phyloP scores from a whole-genome alignment of 2,113 vertebrate species.

The Periophthalmodon schlosseri region DNA sequence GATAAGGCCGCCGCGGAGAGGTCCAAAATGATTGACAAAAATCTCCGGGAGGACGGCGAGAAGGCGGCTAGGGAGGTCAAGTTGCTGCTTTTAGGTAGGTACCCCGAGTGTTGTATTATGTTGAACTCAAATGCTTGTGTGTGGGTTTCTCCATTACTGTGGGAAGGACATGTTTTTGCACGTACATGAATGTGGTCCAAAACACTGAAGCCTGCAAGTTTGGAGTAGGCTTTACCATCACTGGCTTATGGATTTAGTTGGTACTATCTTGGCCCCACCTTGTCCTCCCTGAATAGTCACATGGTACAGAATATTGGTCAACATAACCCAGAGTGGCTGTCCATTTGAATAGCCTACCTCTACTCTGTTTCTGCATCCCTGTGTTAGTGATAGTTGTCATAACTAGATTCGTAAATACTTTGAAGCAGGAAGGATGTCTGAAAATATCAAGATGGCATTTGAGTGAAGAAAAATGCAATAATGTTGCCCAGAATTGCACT shows the following conservation, averaged over 20 bases:
- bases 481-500: not conserved
- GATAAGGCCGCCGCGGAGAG: conserved; percentile 94
- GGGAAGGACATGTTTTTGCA: not conserved
- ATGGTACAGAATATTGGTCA: not conserved
- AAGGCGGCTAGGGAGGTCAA: conserved; percentile 95
- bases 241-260: not conserved
- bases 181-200: not conserved
- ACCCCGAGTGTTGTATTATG: not conserved
- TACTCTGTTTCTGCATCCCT: not conserved
- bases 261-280: conserved; percentile 4
- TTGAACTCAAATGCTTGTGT: not conserved
- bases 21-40: conserved; percentile 97
- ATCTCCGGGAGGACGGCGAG: conserved; percentile 93
- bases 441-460: conserved; percentile 4
- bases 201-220: not conserved
- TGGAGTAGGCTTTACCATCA: not conserved
- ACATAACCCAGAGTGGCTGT: not conserved
- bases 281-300: conserved; percentile 4
- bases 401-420: not conserved
- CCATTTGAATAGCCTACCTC: not conserved
- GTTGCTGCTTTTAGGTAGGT: conserved; percentile 89
- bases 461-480: not conserved
- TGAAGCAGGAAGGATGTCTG: not conserved
- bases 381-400: not conserved
- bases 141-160: too few species aligned